Evolutionary conservation across 1,140 invertebrate species (phyloP).

Genomic region (Rhizoglyphus robini): DNA sequence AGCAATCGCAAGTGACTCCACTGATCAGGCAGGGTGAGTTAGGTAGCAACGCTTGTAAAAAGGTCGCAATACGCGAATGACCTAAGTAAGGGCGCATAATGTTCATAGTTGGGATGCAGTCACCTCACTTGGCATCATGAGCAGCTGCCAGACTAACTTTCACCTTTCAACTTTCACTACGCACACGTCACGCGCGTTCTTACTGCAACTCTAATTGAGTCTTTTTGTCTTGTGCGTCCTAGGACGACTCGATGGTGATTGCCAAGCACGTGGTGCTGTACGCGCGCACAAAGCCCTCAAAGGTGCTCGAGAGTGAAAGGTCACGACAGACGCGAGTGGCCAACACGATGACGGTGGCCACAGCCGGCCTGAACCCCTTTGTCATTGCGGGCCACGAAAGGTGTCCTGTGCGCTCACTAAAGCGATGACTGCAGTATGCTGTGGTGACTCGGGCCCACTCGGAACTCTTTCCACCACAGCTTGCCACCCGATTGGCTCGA

Average conservation of each 20-base stretch:
- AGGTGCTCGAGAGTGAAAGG: slow-evolving; percentile 12
- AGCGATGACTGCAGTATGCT: too few relatives aligned
- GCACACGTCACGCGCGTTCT: slow-evolving; percentile 9
- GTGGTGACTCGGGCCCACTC: background rate
- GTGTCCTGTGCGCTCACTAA: background rate
- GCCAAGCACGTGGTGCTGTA: slow-evolving; percentile 4
- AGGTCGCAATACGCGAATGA: too few relatives aligned
- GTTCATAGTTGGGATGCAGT: too few relatives aligned
- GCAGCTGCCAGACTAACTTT: background rate
- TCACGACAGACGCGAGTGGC: slow-evolving; percentile 1
- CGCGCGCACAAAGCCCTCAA: background rate
- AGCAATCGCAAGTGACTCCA: too few relatives aligned
- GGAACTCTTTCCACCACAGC: background rate
- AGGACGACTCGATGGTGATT: background rate
- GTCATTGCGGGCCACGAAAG: background rate
- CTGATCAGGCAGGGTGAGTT: too few relatives aligned
- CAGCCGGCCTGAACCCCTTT: background rate
- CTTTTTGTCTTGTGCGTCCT: slow-evolving; percentile 8
- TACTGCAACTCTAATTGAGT: slow-evolving; percentile 3
- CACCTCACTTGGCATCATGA: slow-evolving; percentile 2
- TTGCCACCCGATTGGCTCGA: too few relatives aligned
- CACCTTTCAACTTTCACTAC: slow-evolving; percentile 13
- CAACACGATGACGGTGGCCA: background rate
- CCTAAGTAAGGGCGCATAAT: too few relatives aligned
- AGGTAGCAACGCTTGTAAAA: too few relatives aligned